Evolutionary conservation across 2,113 vertebrate genomes (phyloP).

Genomic region (Ceuthmochares aereus): DNA sequence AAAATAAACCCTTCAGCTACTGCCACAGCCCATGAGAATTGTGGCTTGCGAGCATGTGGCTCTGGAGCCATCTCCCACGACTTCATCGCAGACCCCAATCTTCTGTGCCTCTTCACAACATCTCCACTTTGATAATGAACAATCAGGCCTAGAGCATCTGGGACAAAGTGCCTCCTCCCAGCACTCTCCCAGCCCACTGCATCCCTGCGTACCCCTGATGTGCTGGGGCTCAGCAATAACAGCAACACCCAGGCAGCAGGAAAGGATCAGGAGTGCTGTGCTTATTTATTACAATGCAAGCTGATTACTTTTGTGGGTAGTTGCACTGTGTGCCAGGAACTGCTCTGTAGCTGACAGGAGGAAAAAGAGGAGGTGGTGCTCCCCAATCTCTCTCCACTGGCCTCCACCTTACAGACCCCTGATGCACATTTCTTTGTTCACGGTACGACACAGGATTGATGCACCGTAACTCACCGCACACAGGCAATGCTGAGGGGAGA

Average conservation of each 20-base stretch:
- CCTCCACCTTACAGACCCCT: background rate
- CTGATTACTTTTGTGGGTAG: background rate
- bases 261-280: background rate
- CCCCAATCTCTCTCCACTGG: background rate
- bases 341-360: background rate
- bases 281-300: background rate
- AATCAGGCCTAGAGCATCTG: background rate
- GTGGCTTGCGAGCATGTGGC: background rate
- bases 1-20: background rate
- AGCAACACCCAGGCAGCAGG: background rate
- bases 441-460: background rate
- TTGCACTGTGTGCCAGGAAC: background rate
- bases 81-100: background rate
- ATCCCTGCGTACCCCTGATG: background rate
- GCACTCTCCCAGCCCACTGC: background rate
- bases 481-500: background rate
- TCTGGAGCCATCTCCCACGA: background rate
- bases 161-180: background rate
- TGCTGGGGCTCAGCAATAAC: background rate
- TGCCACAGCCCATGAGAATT: background rate
- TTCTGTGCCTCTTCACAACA: background rate
- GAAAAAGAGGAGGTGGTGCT: background rate
- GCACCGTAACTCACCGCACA: background rate
- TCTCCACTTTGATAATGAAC: rapidly evolving
- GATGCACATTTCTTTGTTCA: background rate